Conservation (phyloP, 2,888 invertebrate genomes). For the Nemotelus nigrinus region DNA sequence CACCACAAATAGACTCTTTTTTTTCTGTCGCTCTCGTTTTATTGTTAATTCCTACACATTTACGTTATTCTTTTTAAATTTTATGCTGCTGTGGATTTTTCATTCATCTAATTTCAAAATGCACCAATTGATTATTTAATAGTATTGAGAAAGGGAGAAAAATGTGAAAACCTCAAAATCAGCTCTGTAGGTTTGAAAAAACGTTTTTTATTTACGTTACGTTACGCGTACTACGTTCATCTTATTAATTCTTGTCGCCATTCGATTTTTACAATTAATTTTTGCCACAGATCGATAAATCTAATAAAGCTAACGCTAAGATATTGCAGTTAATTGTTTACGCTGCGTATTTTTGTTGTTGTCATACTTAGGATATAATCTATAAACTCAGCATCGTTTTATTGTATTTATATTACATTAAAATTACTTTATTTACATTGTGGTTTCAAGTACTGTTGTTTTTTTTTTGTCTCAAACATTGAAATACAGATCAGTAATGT, state of each 20-base stretch:
- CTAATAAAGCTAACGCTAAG: conserved; percentile 34
- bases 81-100: background rate
- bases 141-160: background rate
- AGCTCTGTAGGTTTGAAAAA: too few relatives aligned
- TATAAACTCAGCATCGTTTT: too few relatives aligned
- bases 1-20: background rate
- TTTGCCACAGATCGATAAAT: conserved; percentile 32
- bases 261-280: background rate
- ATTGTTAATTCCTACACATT: background rate
- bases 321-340: conserved; percentile 22
- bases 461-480: conserved; percentile 6
- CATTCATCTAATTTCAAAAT: background rate
- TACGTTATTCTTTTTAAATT: background rate
- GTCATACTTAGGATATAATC: too few relatives aligned
- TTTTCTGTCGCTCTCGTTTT: background rate
- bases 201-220: too few relatives aligned
- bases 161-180: background rate
- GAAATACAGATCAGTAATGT: conserved; percentile 17
- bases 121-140: conserved; percentile 19
- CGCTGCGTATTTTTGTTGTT: background rate
- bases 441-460: background rate
- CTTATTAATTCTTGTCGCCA: too few relatives aligned
- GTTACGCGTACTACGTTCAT: too few relatives aligned
- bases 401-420: conserved; percentile 36
- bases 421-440: conserved; percentile 39